phyloP scores from a whole-genome alignment of 2,113 vertebrate species.

The Pachypanchax playfairii region DNA sequence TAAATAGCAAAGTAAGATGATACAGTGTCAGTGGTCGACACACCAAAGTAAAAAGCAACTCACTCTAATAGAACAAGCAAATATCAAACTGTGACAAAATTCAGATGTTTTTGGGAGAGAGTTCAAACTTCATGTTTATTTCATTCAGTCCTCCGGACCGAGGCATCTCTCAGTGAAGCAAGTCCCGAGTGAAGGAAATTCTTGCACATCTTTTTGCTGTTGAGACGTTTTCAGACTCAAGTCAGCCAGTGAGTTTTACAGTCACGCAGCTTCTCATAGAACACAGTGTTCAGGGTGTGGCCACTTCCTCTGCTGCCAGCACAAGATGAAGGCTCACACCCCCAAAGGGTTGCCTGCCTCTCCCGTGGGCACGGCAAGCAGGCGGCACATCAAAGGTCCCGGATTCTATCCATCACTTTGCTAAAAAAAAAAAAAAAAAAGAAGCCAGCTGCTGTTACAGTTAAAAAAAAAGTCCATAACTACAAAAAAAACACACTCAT shows the following conservation, averaged over 20 bases:
- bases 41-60: neutral
- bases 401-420: slow-evolving; percentile 24
- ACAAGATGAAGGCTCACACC: slow-evolving; percentile 50
- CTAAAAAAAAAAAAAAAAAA: too few species aligned
- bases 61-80: neutral
- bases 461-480: neutral
- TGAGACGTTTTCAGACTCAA: neutral
- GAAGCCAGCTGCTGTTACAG: slow-evolving; percentile 43
- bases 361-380: slow-evolving; percentile 53
- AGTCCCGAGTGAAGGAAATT: neutral
- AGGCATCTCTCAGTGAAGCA: neutral
- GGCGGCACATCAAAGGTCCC: slow-evolving; percentile 62
- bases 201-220: neutral
- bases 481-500: neutral
- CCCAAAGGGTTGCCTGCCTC: slow-evolving; percentile 35
- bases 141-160: neutral
- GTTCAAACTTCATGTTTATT: neutral
- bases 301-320: slow-evolving; percentile 31
- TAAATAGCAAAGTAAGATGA: slow-evolving; percentile 3
- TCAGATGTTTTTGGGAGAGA: too few species aligned
- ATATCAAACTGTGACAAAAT: too few species aligned
- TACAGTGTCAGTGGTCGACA: neutral
- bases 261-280: slow-evolving; percentile 14
- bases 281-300: slow-evolving; percentile 10
- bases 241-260: slow-evolving; percentile 14